Conservation (phyloP, 2,888 invertebrate species). For the Apodemia mormo region DNA sequence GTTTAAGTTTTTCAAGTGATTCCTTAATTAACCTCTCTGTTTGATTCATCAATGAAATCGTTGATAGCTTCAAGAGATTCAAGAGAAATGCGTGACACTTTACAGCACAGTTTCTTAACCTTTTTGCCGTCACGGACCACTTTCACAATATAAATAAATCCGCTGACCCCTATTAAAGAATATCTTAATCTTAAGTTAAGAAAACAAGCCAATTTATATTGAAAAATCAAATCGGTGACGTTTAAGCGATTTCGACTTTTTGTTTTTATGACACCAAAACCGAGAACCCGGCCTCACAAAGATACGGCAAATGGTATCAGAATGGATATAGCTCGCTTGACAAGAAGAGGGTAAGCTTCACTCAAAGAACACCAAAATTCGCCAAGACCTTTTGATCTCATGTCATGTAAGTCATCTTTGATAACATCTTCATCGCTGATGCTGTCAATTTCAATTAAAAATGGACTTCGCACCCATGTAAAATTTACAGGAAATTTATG, state of each 20-base stretch:
- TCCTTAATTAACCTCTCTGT: too few relatives aligned
- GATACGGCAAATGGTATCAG: slow-evolving; percentile 19
- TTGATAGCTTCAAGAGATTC: too few relatives aligned
- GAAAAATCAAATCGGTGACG: slow-evolving; percentile 4
- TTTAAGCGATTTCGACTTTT: slow-evolving; percentile 14
- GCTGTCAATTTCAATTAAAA: slow-evolving; percentile 20
- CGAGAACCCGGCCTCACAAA: slow-evolving; percentile 20
- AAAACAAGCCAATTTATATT: background rate
- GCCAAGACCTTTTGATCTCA: slow-evolving; percentile 20
- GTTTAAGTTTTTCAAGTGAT: too few relatives aligned
- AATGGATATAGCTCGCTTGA: slow-evolving; percentile 20
- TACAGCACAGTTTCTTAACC: slow-evolving; percentile 11
- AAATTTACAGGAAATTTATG: slow-evolving; percentile 11
- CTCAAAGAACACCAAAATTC: slow-evolving; percentile 15
- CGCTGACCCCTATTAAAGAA: background rate
- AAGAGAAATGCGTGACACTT: too few relatives aligned
- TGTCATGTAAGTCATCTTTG: slow-evolving; percentile 20
- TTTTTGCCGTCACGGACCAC: slow-evolving; percentile 13
- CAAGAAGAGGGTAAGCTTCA: slow-evolving; percentile 21
- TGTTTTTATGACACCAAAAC: slow-evolving; percentile 19
- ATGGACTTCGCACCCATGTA: slow-evolving; percentile 31
- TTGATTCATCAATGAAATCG: too few relatives aligned
- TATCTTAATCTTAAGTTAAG: slow-evolving; percentile 13
- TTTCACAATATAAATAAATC: slow-evolving; percentile 11
- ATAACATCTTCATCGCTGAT: slow-evolving; percentile 15